A percentile compares a stretch with the other conserved stretches of the same genome.
phyloP scores from a whole-genome alignment of 2,888 invertebrate species.

The Mythimna lalbum region DNA sequence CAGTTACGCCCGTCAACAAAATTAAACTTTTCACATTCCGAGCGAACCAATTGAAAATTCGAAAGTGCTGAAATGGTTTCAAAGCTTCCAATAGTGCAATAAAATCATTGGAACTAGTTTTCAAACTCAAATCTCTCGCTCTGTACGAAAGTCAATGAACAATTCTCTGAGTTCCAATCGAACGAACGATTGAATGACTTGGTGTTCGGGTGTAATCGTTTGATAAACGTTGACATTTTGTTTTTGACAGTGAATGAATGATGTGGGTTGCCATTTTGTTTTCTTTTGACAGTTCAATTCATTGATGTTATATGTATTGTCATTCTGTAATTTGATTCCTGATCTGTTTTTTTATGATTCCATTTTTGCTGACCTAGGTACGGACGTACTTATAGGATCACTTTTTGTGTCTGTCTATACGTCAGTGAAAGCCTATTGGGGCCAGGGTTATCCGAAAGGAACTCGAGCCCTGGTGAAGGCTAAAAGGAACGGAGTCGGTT shows the following conservation, averaged over 20 bases:
- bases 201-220: conserved; percentile 4
- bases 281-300: not conserved
- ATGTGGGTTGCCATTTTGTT: conserved; percentile 28
- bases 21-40: conserved; percentile 36
- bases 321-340: too few species aligned
- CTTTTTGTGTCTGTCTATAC: too few species aligned
- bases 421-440: too few species aligned
- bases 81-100: conserved; percentile 36
- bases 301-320: not conserved
- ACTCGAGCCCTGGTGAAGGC: too few species aligned
- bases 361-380: too few species aligned
- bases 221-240: conserved; percentile 24
- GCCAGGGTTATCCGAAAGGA: too few species aligned
- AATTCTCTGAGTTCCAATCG: conserved; percentile 35
- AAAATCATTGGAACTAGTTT: conserved; percentile 47
- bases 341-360: too few species aligned
- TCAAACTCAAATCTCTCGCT: conserved; percentile 28
- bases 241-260: conserved; percentile 23
- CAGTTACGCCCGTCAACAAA: conserved; percentile 5
- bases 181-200: conserved; percentile 15
- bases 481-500: too few species aligned
- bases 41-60: conserved; percentile 44
- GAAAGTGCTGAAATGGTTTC: conserved; percentile 30
- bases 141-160: conserved; percentile 30
- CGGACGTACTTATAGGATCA: too few species aligned